Evolutionary conservation across 2,888 invertebrate genomes (phyloP).

Genomic region (Synergus gifuensis): DNA sequence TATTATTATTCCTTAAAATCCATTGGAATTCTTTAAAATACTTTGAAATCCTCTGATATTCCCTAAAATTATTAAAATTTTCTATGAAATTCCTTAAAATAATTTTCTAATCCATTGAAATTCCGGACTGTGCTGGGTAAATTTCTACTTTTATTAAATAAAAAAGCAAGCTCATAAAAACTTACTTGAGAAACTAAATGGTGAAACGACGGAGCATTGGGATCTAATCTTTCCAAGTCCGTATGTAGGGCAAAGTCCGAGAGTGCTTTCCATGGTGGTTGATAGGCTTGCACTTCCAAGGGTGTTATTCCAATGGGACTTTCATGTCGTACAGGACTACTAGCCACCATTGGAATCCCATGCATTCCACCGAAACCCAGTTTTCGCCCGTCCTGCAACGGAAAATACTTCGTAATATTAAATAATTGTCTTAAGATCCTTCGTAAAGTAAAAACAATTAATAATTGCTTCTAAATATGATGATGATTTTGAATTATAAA

Average conservation of each 20-base stretch:
- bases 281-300: constrained; percentile 94
- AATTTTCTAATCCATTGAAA: too few relatives aligned
- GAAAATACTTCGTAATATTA: constrained; percentile 79
- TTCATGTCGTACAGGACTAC: constrained; percentile 94
- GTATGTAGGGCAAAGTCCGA: constrained; percentile 97
- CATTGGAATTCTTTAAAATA: too few relatives aligned
- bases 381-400: constrained; percentile 93
- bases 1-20: too few relatives aligned
- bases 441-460: constrained; percentile 30
- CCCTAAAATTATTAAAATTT: too few relatives aligned
- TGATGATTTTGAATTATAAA: not conserved
- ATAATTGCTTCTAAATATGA: constrained; percentile 21
- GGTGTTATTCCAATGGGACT: constrained; percentile 92
- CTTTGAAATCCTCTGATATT: too few relatives aligned
- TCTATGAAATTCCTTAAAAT: too few relatives aligned
- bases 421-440: constrained; percentile 48
- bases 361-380: constrained; percentile 96
- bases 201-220: constrained; percentile 94
- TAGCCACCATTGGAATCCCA: constrained; percentile 98
- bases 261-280: constrained; percentile 98
- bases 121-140: too few relatives aligned
- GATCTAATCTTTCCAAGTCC: constrained; percentile 92
- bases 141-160: not conserved
- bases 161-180: not conserved
- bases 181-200: constrained; percentile 94